phyloP scores from a whole-genome alignment of 2,888 invertebrate species.

The Galerucella nymphaeae region DNA sequence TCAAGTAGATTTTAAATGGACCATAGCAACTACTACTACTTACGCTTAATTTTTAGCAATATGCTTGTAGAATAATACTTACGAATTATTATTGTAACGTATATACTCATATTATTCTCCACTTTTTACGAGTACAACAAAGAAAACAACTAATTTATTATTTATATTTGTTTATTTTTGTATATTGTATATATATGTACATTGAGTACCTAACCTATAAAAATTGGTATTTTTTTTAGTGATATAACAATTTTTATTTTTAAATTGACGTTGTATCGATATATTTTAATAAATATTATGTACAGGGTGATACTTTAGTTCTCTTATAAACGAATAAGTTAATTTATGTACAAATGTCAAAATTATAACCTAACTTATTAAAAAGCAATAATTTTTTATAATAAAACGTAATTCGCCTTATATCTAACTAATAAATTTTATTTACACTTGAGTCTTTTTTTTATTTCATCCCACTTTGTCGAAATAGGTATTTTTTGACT shows the following conservation, averaged over 20 bases:
- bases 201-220: not conserved
- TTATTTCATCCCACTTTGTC: conserved; percentile 31
- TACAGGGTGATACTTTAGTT: not conserved
- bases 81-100: not conserved
- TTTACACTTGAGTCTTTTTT: conserved; percentile 48
- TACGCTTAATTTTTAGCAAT: not conserved
- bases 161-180: conserved; percentile 4
- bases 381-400: conserved; percentile 8
- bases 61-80: not conserved
- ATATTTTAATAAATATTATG: not conserved
- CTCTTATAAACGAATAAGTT: not conserved
- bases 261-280: not conserved
- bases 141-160: not conserved
- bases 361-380: too few species aligned
- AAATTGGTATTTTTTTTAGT: not conserved
- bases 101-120: conserved; percentile 2
- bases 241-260: conserved; percentile 1
- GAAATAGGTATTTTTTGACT: conserved; percentile 36
- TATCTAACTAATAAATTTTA: conserved; percentile 41
- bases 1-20: not conserved
- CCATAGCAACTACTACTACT: not conserved
- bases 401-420: not conserved
- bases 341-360: not conserved
- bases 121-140: not conserved
- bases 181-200: not conserved